Percentiles rank a stretch among this genome's conserved stretches.
These are phyloP conservation scores for Drosophila atripex DNA, from an alignment of 2,888 invertebrate species.

Conservation along the genomic window DNA sequence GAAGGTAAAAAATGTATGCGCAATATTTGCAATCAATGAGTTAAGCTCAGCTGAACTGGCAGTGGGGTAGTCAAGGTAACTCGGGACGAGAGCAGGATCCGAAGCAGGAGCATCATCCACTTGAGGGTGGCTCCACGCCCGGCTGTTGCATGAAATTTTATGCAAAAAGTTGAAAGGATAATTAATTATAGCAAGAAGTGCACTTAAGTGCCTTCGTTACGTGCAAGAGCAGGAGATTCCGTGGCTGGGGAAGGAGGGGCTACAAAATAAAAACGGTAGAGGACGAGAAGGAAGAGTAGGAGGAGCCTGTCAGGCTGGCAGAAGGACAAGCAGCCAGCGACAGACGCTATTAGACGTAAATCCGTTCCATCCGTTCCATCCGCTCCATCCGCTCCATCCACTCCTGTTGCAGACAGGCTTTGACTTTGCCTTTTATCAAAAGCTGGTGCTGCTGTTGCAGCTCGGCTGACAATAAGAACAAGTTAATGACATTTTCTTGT, in stretches of 20 bases:
- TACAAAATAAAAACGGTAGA: no score
- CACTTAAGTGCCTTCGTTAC: slow-evolving; percentile 77
- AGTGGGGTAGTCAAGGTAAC: slow-evolving; percentile 38
- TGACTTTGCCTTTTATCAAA: slow-evolving; percentile 75
- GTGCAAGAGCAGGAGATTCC: slow-evolving; percentile 52
- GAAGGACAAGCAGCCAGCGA: slow-evolving; percentile 33
- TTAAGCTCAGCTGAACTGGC: slow-evolving; percentile 41
- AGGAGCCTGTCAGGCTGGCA: slow-evolving; percentile 29
- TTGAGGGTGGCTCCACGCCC: slow-evolving; percentile 33
- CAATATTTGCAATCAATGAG: slow-evolving; percentile 74
- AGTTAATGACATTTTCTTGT: slow-evolving; percentile 79
- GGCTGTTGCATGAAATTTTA: slow-evolving; percentile 76
- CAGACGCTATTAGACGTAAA: slow-evolving; percentile 70
- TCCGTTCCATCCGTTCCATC: slow-evolving; percentile 39
- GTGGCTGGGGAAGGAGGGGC: slow-evolving; percentile 12
- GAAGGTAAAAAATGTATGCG: slow-evolving; percentile 61
- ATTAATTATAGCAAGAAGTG: slow-evolving; percentile 81
- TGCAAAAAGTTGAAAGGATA: slow-evolving; percentile 78
- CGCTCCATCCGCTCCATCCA: slow-evolving; percentile 9
- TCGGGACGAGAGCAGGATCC: background rate
- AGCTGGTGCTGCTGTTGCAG: slow-evolving; percentile 52
- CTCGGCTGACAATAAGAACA: slow-evolving; percentile 77
- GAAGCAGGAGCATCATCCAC: slow-evolving; percentile 32
- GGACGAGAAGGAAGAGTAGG: background rate
- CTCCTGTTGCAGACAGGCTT: slow-evolving; percentile 53